These are phyloP conservation scores for Idaea dimidiata DNA, from an alignment of 2,888 invertebrate genomes.

Conservation along the genomic window DNA sequence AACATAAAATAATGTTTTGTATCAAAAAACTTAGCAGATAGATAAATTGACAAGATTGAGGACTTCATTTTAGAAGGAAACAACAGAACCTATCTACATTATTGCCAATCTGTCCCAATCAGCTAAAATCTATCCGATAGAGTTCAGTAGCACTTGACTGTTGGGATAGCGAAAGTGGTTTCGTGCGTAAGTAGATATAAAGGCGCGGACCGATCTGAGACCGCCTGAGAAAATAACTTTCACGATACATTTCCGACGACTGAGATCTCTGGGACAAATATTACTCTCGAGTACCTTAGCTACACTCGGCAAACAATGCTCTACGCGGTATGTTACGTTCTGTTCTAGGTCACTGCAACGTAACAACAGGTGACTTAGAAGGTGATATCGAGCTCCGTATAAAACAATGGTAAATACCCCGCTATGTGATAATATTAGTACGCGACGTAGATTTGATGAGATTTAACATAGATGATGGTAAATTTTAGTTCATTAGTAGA, in stretches of 20 bases:
- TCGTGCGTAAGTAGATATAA: conserved; percentile 48
- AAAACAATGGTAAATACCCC: too few species aligned
- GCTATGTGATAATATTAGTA: too few species aligned
- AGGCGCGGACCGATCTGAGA: conserved; percentile 56
- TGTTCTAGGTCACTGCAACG: background rate
- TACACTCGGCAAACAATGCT: background rate
- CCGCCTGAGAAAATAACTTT: conserved; percentile 76
- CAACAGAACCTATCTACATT: background rate
- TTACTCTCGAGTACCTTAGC: background rate
- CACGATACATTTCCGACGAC: conserved; percentile 69
- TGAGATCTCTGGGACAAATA: conserved; percentile 5
- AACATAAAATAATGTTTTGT: too few species aligned
- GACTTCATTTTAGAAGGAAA: too few species aligned
- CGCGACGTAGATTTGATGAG: too few species aligned
- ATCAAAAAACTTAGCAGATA: too few species aligned
- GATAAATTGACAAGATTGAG: too few species aligned
- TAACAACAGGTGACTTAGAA: background rate
- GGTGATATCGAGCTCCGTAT: too few species aligned
- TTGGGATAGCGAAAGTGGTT: conserved; percentile 72
- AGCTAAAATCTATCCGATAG: conserved; percentile 38
- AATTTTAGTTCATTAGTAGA: too few species aligned
- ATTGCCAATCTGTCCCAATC: background rate
- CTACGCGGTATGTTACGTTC: background rate
- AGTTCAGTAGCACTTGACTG: conserved; percentile 47
- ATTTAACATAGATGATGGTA: too few species aligned